phyloP scores from a whole-genome alignment of 2,113 vertebrate genomes.

The Corvus hawaiiensis region DNA sequence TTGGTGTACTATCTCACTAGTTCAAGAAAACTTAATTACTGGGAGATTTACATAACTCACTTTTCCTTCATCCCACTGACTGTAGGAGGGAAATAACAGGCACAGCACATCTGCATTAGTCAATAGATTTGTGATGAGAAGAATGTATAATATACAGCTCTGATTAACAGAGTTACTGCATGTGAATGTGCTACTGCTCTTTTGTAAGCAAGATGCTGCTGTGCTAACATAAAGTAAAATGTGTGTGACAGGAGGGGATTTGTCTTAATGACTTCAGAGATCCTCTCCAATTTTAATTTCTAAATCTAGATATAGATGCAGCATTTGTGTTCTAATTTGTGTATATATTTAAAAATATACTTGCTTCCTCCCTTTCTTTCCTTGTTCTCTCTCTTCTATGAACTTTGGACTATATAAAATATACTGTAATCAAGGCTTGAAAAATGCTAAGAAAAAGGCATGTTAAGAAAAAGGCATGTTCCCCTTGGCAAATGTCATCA shows the following conservation, averaged over 20 bases:
- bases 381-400: neutral
- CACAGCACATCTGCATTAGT: neutral
- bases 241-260: neutral
- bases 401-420: neutral
- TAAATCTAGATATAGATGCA: neutral
- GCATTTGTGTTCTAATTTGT: neutral
- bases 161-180: neutral
- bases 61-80: neutral
- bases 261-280: neutral
- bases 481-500: neutral
- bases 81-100: neutral
- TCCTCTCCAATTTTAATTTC: neutral
- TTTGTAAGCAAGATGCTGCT: neutral
- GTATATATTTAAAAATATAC: neutral
- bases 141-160: neutral
- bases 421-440: neutral
- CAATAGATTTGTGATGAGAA: neutral
- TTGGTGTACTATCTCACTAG: neutral
- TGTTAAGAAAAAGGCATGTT: neutral
- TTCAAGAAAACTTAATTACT: conserved; percentile 9
- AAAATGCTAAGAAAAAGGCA: neutral
- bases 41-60: neutral
- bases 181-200: neutral
- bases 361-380: neutral
- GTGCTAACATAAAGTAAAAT: neutral